Base-by-base conservation (phyloP, 2,113 vertebrate genomes). In the Conger conger region DNA sequence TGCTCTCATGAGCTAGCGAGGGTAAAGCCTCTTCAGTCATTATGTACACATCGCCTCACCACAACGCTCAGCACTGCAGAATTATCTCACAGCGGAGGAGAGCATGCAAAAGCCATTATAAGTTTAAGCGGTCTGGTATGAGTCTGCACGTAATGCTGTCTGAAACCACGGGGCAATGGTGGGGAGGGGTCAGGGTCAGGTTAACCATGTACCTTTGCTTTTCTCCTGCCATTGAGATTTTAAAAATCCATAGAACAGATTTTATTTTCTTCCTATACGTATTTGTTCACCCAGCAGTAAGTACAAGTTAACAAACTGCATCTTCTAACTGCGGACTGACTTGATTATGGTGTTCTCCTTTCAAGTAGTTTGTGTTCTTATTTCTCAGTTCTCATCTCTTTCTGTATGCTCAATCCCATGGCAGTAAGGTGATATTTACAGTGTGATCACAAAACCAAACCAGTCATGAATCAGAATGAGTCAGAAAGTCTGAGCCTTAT, bases 101-200 rank as follows among this genome's bases (percentile, higher is more conserved):
- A 78, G 36, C 33, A 20, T 42, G 23, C 79, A 17, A 85, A 85
- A 85, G 4, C 23, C 38, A 85, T 85, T 79, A 73, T 83, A 27
- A 9, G 4, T 33, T n/a, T 45, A 40, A 76, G 23, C n/a, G 35
- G 27, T 45, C 60, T 45, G n/a, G 68, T 42, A 50, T 40, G 57
- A 80, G 60, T 15, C 30, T 23, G 1, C n/a, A 7, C 27, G 57
- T 80, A 84, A 63, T 84, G 79, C 33, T 76, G 27, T 20, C 57
- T n/a, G 18, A 68, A 40, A 53, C 45, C 20, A n/a, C 63, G 15
- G 30, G 23, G 38, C 6, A 6, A 57, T 15, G n/a, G 30, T 35
- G 50, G 30, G 23, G 38, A 27, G 57, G 38, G 77, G 53, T 80
- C 77, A 84, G 36, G n/a, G 27, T 79, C 36, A 79, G 76, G 76